Evolutionary conservation across 2,888 invertebrate genomes (phyloP).

Genomic region (Balanococcus diminutus): DNA sequence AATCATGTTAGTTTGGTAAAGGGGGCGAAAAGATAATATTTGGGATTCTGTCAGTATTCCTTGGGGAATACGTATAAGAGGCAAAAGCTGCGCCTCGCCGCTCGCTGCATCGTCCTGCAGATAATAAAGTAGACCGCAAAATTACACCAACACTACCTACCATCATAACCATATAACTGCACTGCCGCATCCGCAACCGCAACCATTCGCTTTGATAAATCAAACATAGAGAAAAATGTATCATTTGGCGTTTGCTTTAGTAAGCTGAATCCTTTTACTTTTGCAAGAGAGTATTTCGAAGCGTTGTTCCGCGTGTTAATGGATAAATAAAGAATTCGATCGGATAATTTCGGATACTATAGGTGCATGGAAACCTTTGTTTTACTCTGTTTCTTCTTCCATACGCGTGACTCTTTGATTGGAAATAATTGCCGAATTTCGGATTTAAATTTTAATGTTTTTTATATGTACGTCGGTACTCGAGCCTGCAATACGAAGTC

Average conservation of each 20-base stretch:
- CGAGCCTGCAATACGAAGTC: too few species aligned
- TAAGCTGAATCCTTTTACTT: neutral
- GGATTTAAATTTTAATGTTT: neutral
- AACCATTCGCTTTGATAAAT: slow-evolving; percentile 36
- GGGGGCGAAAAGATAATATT: slow-evolving; percentile 36
- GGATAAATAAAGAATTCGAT: neutral
- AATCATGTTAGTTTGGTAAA: neutral
- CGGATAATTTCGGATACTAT: neutral
- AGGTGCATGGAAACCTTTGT: neutral
- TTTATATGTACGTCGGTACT: too few species aligned
- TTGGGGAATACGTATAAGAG: slow-evolving; percentile 6
- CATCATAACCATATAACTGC: slow-evolving; percentile 29
- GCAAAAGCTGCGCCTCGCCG: neutral
- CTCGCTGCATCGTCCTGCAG: neutral
- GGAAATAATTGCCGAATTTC: neutral
- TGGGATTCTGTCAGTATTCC: slow-evolving; percentile 23
- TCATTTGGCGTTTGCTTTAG: neutral
- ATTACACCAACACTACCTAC: slow-evolving; percentile 31
- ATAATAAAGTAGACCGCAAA: slow-evolving; percentile 33
- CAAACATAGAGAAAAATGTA: slow-evolving; percentile 28
- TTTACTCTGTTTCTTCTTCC: neutral
- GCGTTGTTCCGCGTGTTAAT: neutral
- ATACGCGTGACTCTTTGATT: neutral
- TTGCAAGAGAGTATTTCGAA: neutral
- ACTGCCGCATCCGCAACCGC: neutral